Evolutionary conservation across 2,888 invertebrate genomes (phyloP).

Genomic region (Lochmaea crataegi): DNA sequence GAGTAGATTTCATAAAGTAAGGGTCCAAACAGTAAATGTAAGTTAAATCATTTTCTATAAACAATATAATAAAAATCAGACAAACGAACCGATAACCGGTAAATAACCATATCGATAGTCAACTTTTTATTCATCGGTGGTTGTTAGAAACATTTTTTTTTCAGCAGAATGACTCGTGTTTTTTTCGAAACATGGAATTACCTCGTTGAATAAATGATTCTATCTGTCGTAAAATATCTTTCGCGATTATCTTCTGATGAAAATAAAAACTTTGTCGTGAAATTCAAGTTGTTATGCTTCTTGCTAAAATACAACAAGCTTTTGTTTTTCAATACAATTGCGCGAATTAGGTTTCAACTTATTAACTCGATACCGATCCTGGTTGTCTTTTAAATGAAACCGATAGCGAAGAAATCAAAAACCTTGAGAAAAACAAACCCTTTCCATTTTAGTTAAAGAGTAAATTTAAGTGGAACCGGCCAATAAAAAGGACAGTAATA

Average conservation of each 20-base stretch:
- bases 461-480: slow-evolving; percentile 48
- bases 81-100: no score
- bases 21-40: no score
- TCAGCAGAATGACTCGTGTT: no score
- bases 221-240: neutral
- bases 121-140: no score
- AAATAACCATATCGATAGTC: no score
- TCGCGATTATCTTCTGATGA: slow-evolving; percentile 5
- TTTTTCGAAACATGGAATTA: neutral
- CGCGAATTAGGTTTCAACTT: slow-evolving; percentile 55
- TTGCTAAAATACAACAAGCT: slow-evolving; percentile 50
- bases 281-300: slow-evolving; percentile 51
- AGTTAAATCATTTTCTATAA: no score
- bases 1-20: no score
- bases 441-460: slow-evolving; percentile 47
- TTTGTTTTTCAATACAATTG: slow-evolving; percentile 55
- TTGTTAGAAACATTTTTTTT: no score
- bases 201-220: no score
- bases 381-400: slow-evolving; percentile 51
- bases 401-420: slow-evolving; percentile 48
- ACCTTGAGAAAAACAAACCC: slow-evolving; percentile 46
- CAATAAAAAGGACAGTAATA: slow-evolving; percentile 51
- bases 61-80: no score
- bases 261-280: slow-evolving; percentile 44
- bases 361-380: slow-evolving; percentile 51